Percentiles rank a stretch among this genome's conserved stretches.
phyloP scores from a whole-genome alignment of 2,797 vertebrate species.

The Pseudotriccus pelzelni region DNA sequence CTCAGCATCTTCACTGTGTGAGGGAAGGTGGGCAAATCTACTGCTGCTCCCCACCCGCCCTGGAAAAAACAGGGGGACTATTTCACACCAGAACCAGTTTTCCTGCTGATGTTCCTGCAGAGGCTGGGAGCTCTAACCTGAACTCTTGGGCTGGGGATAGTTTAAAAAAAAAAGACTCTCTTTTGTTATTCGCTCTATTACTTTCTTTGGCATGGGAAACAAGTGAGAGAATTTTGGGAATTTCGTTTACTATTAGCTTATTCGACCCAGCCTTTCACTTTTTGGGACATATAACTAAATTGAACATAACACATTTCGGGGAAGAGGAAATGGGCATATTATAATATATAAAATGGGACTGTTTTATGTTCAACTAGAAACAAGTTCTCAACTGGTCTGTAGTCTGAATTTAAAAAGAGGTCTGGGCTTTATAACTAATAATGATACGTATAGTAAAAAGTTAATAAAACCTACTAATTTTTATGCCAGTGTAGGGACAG shows the following conservation, averaged over 20 bases:
- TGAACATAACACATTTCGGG: neutral
- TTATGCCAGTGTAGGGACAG: neutral
- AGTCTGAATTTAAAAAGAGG: neutral
- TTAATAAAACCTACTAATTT: neutral
- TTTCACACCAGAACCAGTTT: neutral
- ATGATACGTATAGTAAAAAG: neutral
- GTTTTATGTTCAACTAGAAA: neutral
- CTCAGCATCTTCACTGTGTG: neutral
- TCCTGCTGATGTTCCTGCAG: neutral
- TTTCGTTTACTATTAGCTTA: neutral
- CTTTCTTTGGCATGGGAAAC: neutral
- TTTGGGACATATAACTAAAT: neutral
- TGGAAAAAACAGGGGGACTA: neutral
- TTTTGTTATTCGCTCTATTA: neutral
- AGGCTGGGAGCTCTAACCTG: neutral
- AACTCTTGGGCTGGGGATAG: neutral
- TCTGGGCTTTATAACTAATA: neutral
- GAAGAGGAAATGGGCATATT: neutral
- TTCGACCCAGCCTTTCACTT: slow-evolving; percentile 11
- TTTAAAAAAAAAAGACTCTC: neutral
- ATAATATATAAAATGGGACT: neutral
- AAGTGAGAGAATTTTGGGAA: neutral
- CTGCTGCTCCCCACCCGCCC: neutral
- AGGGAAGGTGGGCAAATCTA: neutral
- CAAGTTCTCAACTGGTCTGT: neutral